Percentiles rank a stretch among this genome's conserved stretches.
Evolutionary conservation across 1,140 invertebrate genomes (phyloP).

Genomic region (Mercenaria mercenaria): DNA sequence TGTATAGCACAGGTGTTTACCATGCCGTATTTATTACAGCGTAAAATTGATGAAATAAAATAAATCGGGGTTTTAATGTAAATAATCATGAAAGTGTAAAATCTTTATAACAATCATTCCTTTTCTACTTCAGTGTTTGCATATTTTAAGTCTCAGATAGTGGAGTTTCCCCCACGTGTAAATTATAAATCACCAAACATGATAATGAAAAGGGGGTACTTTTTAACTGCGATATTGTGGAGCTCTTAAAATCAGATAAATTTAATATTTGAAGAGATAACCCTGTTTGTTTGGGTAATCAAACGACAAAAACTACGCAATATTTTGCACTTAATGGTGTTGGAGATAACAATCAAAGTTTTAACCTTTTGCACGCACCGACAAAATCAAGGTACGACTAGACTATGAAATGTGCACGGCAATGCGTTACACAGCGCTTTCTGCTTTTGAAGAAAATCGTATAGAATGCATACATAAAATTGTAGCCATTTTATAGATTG

Average conservation of each 20-base stretch:
- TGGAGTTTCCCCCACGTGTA: no score
- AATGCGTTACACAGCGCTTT: no score
- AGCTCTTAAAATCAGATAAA: neutral
- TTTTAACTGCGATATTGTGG: neutral
- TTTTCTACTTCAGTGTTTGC: neutral
- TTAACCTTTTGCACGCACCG: neutral
- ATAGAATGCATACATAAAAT: no score
- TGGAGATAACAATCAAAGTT: neutral
- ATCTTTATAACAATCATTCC: neutral
- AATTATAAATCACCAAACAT: no score
- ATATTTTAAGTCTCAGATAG: no score
- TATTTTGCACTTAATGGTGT: constrained; percentile 23
- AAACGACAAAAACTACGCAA: neutral
- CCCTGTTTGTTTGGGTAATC: neutral
- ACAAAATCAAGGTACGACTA: no score
- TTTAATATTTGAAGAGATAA: constrained; percentile 6
- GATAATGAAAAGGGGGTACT: no score
- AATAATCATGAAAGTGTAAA: constrained; percentile 6
- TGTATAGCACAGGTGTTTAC: neutral
- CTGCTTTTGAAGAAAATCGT: no score
- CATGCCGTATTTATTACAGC: neutral
- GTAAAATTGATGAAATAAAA: constrained; percentile 14
- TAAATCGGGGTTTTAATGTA: constrained; percentile 1
- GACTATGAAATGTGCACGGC: no score
- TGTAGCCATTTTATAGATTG: no score